Percentiles rank a stretch among this genome's conserved stretches.
phyloP scores from a whole-genome alignment of 2,113 vertebrate species.

The Tympanuchus pallidicinctus region DNA sequence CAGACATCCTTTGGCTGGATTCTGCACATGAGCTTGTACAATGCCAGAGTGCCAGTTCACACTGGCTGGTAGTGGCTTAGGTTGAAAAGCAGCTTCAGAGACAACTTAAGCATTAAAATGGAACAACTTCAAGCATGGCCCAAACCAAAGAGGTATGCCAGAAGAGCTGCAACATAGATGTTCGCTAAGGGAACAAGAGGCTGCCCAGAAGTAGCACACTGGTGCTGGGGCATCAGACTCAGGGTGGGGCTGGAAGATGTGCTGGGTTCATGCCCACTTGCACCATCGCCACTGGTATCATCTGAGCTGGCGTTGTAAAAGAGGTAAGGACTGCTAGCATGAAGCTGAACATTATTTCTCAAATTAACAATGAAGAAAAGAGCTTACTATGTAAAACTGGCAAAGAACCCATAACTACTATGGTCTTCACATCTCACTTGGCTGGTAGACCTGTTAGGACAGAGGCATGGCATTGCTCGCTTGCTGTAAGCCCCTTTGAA shows the following conservation, averaged over 20 bases:
- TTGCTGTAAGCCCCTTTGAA: neutral
- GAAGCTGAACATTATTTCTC: neutral
- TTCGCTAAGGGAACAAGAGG: neutral
- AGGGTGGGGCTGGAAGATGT: rapidly evolving
- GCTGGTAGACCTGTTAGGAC: neutral
- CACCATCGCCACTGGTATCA: neutral
- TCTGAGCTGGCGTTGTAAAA: neutral
- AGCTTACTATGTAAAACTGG: rapidly evolving
- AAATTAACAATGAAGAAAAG: neutral
- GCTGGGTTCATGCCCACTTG: rapidly evolving
- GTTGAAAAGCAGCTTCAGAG: neutral
- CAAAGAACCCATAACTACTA: neutral
- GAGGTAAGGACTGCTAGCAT: neutral
- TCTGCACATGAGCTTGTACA: neutral
- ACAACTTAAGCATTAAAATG: neutral
- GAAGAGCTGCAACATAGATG: neutral
- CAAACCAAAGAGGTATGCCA: neutral
- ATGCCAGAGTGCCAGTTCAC: neutral
- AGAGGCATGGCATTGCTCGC: neutral
- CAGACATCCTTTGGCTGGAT: neutral
- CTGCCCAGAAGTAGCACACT: rapidly evolving
- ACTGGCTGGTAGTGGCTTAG: neutral
- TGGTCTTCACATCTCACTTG: neutral
- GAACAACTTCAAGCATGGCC: neutral
- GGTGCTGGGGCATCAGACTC: rapidly evolving